Conservation (phyloP, 1,140 invertebrate species). For the Octopus sinensis region DNA sequence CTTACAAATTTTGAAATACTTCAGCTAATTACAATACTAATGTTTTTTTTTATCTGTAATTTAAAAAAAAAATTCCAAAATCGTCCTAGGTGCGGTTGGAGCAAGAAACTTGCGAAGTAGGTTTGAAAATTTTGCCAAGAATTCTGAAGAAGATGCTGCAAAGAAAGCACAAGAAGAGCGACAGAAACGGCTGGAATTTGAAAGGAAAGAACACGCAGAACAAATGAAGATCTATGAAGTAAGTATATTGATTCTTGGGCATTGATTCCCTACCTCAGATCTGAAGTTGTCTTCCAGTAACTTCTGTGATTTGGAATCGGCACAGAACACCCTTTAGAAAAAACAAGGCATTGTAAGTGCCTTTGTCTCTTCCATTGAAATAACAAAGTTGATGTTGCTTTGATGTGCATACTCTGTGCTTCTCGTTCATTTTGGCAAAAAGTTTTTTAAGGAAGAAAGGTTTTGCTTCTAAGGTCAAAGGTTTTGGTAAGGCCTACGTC, state of each 20-base stretch:
- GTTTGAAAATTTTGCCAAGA: slow-evolving; percentile 77
- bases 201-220: slow-evolving; percentile 45
- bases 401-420: not conserved
- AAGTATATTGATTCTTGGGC: not conserved
- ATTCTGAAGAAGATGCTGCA: slow-evolving; percentile 61
- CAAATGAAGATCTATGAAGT: slow-evolving; percentile 48
- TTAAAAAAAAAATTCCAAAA: not conserved
- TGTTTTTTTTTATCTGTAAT: too few relatives aligned
- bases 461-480: too few relatives aligned
- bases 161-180: slow-evolving; percentile 53
- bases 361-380: too few relatives aligned
- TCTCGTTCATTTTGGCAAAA: not conserved
- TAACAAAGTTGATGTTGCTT: too few relatives aligned
- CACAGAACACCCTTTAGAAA: too few relatives aligned
- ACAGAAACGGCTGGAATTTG: slow-evolving; percentile 40
- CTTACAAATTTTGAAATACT: too few relatives aligned
- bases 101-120: slow-evolving; percentile 78
- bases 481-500: too few relatives aligned
- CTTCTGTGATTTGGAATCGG: too few relatives aligned
- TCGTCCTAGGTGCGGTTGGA: slow-evolving; percentile 60
- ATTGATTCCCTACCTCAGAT: not conserved
- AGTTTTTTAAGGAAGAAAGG: too few relatives aligned
- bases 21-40: too few relatives aligned
- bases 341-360: too few relatives aligned
- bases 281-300: too few relatives aligned